These are phyloP conservation scores for Diarsia rubi DNA, from an alignment of 2,888 invertebrate species.

Conservation along the genomic window DNA sequence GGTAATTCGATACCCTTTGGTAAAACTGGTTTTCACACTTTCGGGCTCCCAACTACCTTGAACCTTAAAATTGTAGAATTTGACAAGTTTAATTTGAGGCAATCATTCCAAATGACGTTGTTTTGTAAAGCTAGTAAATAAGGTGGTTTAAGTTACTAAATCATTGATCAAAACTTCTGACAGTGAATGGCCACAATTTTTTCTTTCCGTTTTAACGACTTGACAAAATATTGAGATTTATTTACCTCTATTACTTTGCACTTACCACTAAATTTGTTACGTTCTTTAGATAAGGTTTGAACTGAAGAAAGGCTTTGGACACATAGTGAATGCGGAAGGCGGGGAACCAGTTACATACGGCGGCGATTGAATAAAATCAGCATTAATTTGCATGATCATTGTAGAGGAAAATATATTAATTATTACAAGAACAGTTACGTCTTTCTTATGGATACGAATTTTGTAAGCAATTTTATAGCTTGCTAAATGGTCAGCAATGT, in stretches of 20 bases:
- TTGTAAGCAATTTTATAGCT: background rate
- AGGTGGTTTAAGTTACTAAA: background rate
- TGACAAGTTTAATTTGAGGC: background rate
- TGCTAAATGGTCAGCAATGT: background rate
- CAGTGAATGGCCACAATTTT: too few relatives aligned
- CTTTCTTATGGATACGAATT: background rate
- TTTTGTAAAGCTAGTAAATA: too few relatives aligned
- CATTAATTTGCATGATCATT: slow-evolving; percentile 3
- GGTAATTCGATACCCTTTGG: too few relatives aligned
- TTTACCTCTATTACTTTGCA: too few relatives aligned
- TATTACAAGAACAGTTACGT: background rate
- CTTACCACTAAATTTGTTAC: background rate
- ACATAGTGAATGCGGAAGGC: background rate
- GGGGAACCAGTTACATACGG: background rate
- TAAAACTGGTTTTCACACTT: too few relatives aligned
- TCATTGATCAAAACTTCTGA: background rate
- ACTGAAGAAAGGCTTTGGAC: background rate
- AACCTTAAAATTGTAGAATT: too few relatives aligned
- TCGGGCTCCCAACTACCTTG: too few relatives aligned
- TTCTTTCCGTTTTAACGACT: too few relatives aligned
- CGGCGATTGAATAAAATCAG: background rate
- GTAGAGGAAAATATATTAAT: slow-evolving; percentile 7
- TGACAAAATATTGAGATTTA: too few relatives aligned
- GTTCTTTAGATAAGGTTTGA: background rate
- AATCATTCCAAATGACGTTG: background rate